These are phyloP conservation scores for Microtus richardsoni DNA, from an alignment of 2,113 vertebrate genomes.

Conservation along the genomic window DNA sequence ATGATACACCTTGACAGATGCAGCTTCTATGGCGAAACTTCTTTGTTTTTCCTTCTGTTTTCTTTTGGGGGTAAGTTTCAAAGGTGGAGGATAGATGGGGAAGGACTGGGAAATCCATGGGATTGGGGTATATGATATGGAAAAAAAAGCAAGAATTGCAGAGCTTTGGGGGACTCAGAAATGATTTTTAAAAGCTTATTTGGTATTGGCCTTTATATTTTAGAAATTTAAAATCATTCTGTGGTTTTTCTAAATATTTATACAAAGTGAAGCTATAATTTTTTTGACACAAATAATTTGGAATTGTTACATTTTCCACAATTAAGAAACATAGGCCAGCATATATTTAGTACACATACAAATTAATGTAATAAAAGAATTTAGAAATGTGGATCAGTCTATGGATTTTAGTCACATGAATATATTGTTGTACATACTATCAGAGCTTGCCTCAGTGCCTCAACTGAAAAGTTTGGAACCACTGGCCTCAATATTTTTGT, in stretches of 20 bases:
- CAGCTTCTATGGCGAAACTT: background rate
- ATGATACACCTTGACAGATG: background rate
- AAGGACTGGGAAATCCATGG: background rate
- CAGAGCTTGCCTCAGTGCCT: background rate
- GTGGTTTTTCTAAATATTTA: slow-evolving; percentile 29
- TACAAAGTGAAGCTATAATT: slow-evolving; percentile 15
- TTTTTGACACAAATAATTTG: background rate
- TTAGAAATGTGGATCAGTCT: background rate
- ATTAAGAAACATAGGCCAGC: background rate
- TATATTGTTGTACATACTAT: background rate
- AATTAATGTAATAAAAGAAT: background rate
- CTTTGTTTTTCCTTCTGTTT: background rate
- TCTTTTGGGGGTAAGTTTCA: background rate
- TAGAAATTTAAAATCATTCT: background rate
- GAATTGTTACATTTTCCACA: slow-evolving; percentile 15
- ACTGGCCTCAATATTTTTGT: background rate
- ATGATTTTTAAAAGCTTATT: slow-evolving; percentile 20
- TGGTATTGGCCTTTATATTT: slow-evolving; percentile 14
- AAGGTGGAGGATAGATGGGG: background rate
- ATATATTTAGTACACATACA: background rate
- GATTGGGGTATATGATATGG: background rate
- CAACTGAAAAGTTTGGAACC: background rate
- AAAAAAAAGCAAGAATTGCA: background rate
- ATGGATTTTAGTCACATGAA: background rate
- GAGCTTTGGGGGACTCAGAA: background rate